Evolutionary conservation across 2,888 invertebrate species (phyloP).

Genomic region (Digitonthophagus gazella): DNA sequence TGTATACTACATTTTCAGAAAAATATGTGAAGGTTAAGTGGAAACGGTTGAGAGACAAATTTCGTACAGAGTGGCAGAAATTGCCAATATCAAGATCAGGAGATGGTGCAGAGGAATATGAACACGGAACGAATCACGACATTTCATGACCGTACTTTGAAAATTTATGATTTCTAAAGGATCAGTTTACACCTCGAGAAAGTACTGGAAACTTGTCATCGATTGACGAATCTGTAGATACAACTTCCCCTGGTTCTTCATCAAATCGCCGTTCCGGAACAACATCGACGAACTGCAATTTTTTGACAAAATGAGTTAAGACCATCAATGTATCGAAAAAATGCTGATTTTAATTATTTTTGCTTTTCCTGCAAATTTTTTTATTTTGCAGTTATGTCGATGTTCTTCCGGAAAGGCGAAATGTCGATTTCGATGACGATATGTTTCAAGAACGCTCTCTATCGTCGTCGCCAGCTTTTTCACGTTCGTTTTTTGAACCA

Average conservation of each 20-base stretch:
- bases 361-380: no score
- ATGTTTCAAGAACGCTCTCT: not conserved
- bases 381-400: no score
- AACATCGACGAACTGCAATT: no score
- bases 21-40: conserved; percentile 9
- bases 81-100: conserved; percentile 9
- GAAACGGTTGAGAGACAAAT: not conserved
- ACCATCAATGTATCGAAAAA: no score
- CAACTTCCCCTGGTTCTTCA: not conserved
- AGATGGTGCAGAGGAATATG: not conserved
- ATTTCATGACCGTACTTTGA: not conserved
- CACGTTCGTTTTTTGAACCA: not conserved
- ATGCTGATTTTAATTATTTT: no score
- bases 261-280: no score
- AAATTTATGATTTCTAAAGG: not conserved
- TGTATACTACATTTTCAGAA: not conserved
- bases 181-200: conserved; percentile 3
- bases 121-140: not conserved
- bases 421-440: not conserved
- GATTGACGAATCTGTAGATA: not conserved
- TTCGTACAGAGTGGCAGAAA: conserved; percentile 12
- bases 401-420: no score
- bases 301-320: no score
- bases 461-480: not conserved
- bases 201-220: not conserved